Evolutionary conservation across 1,140 invertebrate species (phyloP).

Genomic region (Neomicropteryx cornuta): DNA sequence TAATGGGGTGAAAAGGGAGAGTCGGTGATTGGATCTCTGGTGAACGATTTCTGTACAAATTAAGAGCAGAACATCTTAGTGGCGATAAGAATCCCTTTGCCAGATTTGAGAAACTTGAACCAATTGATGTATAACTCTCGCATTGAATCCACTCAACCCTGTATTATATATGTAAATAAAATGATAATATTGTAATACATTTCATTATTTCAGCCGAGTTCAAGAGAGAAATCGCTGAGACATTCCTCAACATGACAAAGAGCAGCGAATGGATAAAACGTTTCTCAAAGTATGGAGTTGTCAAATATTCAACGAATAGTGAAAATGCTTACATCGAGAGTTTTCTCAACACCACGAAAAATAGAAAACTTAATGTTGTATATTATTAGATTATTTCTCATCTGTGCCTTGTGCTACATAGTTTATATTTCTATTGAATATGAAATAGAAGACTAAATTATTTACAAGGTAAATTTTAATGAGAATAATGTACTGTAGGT

Average conservation of each 20-base stretch:
- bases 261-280: slow-evolving; percentile 32
- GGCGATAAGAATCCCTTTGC: too few species aligned
- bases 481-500: too few species aligned
- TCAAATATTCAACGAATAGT: slow-evolving; percentile 38
- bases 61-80: too few species aligned
- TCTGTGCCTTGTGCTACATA: slow-evolving; percentile 33
- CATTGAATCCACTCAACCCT: too few species aligned
- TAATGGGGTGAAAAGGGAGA: too few species aligned
- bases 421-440: slow-evolving; percentile 24
- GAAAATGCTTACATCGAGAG: slow-evolving; percentile 38
- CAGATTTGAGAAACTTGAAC: too few species aligned
- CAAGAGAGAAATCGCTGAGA: slow-evolving; percentile 33
- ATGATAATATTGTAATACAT: not conserved
- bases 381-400: slow-evolving; percentile 43
- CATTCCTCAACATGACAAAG: slow-evolving; percentile 31
- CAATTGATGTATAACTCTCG: too few species aligned
- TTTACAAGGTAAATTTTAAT: too few species aligned
- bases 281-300: slow-evolving; percentile 38
- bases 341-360: slow-evolving; percentile 34
- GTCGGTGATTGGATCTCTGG: too few species aligned
- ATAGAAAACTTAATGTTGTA: slow-evolving; percentile 36
- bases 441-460: slow-evolving; percentile 10
- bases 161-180: slow-evolving; percentile 3
- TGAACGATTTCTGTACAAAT: too few species aligned
- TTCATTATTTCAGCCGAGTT: slow-evolving; percentile 29